phyloP scores from a whole-genome alignment of 1,140 invertebrate species.

The Olivierus martensii region DNA sequence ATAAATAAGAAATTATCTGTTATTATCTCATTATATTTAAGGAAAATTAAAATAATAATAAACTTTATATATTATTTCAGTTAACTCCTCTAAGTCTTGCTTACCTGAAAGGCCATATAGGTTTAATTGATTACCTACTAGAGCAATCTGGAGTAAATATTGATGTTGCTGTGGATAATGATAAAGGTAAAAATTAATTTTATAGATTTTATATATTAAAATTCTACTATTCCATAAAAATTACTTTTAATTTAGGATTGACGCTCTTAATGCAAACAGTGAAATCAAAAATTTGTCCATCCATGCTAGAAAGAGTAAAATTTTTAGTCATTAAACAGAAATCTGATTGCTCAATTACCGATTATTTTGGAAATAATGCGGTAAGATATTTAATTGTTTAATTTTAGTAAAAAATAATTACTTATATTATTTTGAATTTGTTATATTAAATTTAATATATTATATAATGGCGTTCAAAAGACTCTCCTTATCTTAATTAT shows the following conservation, averaged over 20 bases:
- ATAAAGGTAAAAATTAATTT: slow-evolving; percentile 12
- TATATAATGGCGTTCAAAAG: no score
- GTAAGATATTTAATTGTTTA: slow-evolving; percentile 24
- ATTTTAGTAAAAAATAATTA: no score
- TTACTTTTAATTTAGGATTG: slow-evolving; percentile 23
- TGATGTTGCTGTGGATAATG: slow-evolving; percentile 31
- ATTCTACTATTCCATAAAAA: slow-evolving; percentile 5
- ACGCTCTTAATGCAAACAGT: slow-evolving; percentile 26
- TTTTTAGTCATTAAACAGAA: slow-evolving; percentile 32
- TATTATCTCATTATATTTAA: not conserved
- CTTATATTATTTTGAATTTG: no score
- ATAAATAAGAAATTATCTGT: no score
- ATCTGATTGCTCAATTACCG: slow-evolving; percentile 29
- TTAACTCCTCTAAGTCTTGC: slow-evolving; percentile 35
- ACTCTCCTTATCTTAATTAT: no score
- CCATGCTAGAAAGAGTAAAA: slow-evolving; percentile 28
- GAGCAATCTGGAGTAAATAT: slow-evolving; percentile 33
- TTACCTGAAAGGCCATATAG: slow-evolving; percentile 39
- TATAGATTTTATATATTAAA: no score
- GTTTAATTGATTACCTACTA: slow-evolving; percentile 35
- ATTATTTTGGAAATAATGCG: slow-evolving; percentile 33
- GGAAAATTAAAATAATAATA: not conserved
- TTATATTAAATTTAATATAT: no score
- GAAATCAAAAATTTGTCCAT: slow-evolving; percentile 19
- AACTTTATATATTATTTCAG: slow-evolving; percentile 21